These are phyloP conservation scores for Melanchra persicariae DNA, from an alignment of 2,888 invertebrate species.

Conservation along the genomic window DNA sequence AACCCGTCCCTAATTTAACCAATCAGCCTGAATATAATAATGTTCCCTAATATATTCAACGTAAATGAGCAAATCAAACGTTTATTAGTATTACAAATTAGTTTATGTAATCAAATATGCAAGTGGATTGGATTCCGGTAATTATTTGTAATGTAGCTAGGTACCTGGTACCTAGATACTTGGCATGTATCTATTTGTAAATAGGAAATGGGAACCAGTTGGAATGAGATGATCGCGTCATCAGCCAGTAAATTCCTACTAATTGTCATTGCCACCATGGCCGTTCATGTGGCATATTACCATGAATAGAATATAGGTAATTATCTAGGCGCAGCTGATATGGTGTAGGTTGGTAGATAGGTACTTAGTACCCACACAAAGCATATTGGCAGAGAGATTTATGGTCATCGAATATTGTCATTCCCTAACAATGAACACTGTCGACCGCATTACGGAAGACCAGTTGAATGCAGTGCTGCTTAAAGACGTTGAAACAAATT, in stretches of 20 bases:
- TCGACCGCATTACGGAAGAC: background rate
- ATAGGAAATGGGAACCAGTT: background rate
- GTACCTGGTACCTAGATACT: too few relatives aligned
- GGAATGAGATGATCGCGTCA: conserved; percentile 8
- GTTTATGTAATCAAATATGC: conserved; percentile 62
- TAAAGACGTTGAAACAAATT: background rate
- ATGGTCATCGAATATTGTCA: conserved; percentile 2
- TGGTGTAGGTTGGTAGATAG: background rate
- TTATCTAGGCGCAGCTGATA: background rate
- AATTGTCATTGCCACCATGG: background rate
- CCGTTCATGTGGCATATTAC: too few relatives aligned
- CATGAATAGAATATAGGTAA: background rate
- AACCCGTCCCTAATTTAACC: background rate
- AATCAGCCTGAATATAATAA: background rate
- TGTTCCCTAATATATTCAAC: conserved; percentile 53
- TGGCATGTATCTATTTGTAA: conserved; percentile 15
- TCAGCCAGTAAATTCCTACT: background rate
- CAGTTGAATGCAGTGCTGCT: background rate
- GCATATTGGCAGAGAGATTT: conserved; percentile 4
- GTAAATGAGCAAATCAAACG: conserved; percentile 61
- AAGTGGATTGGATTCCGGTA: conserved; percentile 38
- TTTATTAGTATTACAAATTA: conserved; percentile 60
- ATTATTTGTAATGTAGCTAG: conserved; percentile 30
- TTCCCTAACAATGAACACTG: background rate
- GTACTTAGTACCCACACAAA: background rate